These are phyloP conservation scores for Metopolophium dirhodum DNA, from an alignment of 1,140 invertebrate species.

Conservation along the genomic window DNA sequence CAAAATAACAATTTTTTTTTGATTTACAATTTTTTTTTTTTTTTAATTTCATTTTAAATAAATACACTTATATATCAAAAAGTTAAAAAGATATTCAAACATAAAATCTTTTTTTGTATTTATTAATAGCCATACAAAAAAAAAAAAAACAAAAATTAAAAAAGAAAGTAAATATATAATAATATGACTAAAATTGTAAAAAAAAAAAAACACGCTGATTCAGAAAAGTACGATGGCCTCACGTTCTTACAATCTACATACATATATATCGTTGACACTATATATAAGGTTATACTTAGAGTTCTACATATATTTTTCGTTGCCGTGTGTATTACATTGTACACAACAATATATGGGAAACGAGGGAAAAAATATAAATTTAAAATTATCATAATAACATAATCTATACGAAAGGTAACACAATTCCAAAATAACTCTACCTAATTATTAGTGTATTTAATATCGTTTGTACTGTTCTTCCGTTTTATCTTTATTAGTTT, in stretches of 20 bases:
- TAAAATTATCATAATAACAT: slow-evolving; percentile 23
- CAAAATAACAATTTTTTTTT: slow-evolving; percentile 57
- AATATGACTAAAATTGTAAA: slow-evolving; percentile 52
- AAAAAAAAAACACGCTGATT: slow-evolving; percentile 49
- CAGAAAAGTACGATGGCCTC: slow-evolving; percentile 57
- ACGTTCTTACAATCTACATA: slow-evolving; percentile 48
- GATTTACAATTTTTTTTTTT: slow-evolving; percentile 56
- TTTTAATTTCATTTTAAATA: slow-evolving; percentile 46
- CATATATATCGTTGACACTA: slow-evolving; percentile 43
- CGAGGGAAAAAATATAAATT: not conserved
- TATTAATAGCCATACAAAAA: slow-evolving; percentile 49
- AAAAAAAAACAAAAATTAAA: slow-evolving; percentile 40
- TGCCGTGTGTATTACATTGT: not conserved
- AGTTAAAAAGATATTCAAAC: slow-evolving; percentile 51
- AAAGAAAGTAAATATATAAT: slow-evolving; percentile 31
- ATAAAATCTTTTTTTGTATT: slow-evolving; percentile 29
- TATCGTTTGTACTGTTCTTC: not conserved
- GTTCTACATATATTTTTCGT: slow-evolving; percentile 27
- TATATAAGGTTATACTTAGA: slow-evolving; percentile 7
- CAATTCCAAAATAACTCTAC: slow-evolving; percentile 23
- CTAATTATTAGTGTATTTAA: not conserved
- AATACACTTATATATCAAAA: slow-evolving; percentile 57
- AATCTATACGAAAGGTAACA: slow-evolving; percentile 40
- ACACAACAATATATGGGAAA: not conserved
- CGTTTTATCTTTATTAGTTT: not conserved